Percentiles rank a stretch among this genome's conserved stretches.
Evolutionary conservation across 2,113 vertebrate species (phyloP).

Genomic region (Pardalotus punctatus): DNA sequence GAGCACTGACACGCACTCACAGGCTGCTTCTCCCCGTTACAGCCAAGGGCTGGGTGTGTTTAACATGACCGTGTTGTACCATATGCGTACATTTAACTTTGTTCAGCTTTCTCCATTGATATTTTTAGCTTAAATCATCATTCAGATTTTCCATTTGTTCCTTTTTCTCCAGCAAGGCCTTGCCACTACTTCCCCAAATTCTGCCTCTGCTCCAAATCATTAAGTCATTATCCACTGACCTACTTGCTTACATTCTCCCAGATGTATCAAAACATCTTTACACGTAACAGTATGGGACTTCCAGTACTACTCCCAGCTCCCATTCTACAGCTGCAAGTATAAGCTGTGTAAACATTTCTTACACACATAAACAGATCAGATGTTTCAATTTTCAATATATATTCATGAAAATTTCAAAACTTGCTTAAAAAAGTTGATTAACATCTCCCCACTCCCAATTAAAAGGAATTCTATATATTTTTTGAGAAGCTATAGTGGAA

Average conservation of each 20-base stretch:
- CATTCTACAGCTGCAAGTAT: slow-evolving; percentile 15
- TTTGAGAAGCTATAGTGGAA: background rate
- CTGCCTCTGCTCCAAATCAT: slow-evolving; percentile 27
- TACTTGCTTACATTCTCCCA: slow-evolving; percentile 26
- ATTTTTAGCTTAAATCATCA: slow-evolving; percentile 18
- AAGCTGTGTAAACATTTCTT: slow-evolving; percentile 22
- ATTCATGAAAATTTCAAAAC: background rate
- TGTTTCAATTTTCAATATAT: background rate
- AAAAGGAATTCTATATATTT: background rate
- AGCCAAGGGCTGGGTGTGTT: background rate
- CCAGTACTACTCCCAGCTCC: background rate
- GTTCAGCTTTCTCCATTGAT: background rate
- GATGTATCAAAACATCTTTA: slow-evolving; percentile 27
- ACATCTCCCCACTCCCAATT: background rate
- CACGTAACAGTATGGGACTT: background rate
- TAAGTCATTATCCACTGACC: slow-evolving; percentile 39
- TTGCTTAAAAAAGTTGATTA: background rate
- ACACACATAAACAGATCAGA: background rate
- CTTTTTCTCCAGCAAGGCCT: background rate
- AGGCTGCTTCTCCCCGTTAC: background rate
- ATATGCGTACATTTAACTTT: background rate
- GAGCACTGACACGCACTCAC: background rate
- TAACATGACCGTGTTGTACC: background rate
- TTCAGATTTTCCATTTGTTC: slow-evolving; percentile 25
- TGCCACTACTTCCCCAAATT: background rate